Conservation (phyloP, 2,888 invertebrate genomes). For the Griposia aprilina region DNA sequence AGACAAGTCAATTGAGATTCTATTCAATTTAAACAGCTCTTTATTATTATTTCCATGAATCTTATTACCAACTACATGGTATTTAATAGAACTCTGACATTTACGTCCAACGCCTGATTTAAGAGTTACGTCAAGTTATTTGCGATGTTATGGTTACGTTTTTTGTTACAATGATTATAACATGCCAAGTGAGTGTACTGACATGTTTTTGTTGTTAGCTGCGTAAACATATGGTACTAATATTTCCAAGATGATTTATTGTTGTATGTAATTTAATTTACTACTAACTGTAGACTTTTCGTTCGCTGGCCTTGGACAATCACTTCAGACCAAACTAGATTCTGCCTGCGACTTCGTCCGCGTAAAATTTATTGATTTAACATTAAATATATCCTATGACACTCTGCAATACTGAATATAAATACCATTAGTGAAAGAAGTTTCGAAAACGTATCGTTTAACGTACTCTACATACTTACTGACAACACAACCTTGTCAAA, state of each 20-base stretch:
- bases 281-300: background rate
- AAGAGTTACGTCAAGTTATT: constrained; percentile 45
- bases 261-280: background rate
- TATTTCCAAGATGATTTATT: constrained; percentile 11
- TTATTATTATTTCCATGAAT: constrained; percentile 41
- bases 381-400: too few species aligned
- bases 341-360: too few species aligned
- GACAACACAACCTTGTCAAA: background rate
- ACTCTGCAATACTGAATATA: too few species aligned
- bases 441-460: too few species aligned
- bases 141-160: constrained; percentile 51
- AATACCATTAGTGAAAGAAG: too few species aligned
- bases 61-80: constrained; percentile 36
- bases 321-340: background rate
- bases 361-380: too few species aligned
- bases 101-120: constrained; percentile 49
- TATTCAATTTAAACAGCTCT: constrained; percentile 46
- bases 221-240: constrained; percentile 7
- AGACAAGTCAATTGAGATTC: constrained; percentile 38
- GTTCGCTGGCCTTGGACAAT: background rate
- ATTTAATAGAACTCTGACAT: constrained; percentile 50
- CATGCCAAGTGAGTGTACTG: constrained; percentile 34
- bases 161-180: constrained; percentile 49
- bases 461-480: background rate
- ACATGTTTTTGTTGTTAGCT: constrained; percentile 18